phyloP scores from a whole-genome alignment of 2,888 invertebrate species.

The Automeris io region DNA sequence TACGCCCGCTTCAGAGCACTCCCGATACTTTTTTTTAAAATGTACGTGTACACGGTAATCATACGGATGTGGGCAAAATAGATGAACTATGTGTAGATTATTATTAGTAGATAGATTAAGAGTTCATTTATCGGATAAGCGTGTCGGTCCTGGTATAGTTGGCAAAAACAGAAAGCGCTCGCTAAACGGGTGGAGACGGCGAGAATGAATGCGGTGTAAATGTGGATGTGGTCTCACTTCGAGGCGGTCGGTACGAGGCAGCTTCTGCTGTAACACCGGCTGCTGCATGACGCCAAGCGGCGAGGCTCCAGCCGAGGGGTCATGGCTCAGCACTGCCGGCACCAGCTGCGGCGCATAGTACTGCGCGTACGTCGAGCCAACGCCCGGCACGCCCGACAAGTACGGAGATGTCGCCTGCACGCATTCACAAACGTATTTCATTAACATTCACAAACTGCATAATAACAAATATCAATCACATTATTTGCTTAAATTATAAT shows the following conservation, averaged over 20 bases:
- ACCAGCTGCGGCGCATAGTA: conserved; percentile 94
- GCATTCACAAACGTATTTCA: conserved; percentile 19
- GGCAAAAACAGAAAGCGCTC: conserved; percentile 52
- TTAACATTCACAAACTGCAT: no score
- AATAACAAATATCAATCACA: no score
- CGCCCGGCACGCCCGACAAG: conserved; percentile 93
- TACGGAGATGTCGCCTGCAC: conserved; percentile 92
- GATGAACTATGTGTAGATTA: no score
- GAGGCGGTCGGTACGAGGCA: conserved; percentile 95
- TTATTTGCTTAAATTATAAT: no score
- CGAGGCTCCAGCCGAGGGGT: conserved; percentile 86
- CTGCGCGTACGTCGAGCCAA: conserved; percentile 92
- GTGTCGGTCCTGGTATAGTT: conserved; percentile 49
- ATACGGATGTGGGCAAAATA: no score
- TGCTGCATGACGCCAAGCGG: conserved; percentile 92
- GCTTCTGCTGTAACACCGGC: conserved; percentile 93
- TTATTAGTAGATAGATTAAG: no score
- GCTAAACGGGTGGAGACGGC: conserved; percentile 37
- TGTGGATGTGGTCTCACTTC: conserved; percentile 84
- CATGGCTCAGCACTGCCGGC: conserved; percentile 93
- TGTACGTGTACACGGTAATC: no score
- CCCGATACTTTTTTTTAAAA: no score
- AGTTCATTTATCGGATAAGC: conserved; percentile 6
- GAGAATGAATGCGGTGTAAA: conserved; percentile 11
- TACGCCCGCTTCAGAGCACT: no score